Conservation (phyloP, 2,888 invertebrate genomes). For the Kuschelorhynchus macadamiae region DNA sequence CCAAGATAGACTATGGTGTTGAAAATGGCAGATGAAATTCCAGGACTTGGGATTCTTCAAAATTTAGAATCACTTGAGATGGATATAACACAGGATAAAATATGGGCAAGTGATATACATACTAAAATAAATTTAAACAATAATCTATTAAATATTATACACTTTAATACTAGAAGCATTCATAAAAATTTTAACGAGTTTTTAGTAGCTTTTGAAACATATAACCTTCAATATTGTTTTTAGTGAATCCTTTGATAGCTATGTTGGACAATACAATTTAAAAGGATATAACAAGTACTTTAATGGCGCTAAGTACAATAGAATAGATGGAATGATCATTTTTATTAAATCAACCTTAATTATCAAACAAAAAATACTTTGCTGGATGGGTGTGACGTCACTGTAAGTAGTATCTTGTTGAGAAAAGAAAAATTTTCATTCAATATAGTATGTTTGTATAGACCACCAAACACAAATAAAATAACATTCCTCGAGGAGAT, state of each 20-base stretch:
- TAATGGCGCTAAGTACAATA: constrained; percentile 5
- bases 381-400: not conserved
- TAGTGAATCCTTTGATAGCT: not conserved
- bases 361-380: not conserved
- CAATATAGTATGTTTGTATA: constrained; percentile 1
- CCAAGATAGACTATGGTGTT: not conserved
- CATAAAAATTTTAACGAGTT: not conserved
- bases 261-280: not conserved
- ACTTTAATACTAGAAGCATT: constrained; percentile 3
- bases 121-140: too few species aligned
- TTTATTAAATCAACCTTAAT: constrained; percentile 7
- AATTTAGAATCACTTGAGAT: too few species aligned
- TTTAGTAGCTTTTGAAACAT: not conserved
- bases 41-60: too few species aligned
- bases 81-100: too few species aligned
- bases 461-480: not conserved
- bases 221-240: not conserved
- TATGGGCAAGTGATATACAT: too few species aligned
- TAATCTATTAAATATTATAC: constrained; percentile 10
- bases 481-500: not conserved
- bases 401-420: not conserved
- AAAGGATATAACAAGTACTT: constrained; percentile 1
- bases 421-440: not conserved
- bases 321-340: not conserved
- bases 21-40: not conserved